Evolutionary conservation across 1,140 invertebrate genomes (phyloP).

Genomic region (Archivesica marissinica): DNA sequence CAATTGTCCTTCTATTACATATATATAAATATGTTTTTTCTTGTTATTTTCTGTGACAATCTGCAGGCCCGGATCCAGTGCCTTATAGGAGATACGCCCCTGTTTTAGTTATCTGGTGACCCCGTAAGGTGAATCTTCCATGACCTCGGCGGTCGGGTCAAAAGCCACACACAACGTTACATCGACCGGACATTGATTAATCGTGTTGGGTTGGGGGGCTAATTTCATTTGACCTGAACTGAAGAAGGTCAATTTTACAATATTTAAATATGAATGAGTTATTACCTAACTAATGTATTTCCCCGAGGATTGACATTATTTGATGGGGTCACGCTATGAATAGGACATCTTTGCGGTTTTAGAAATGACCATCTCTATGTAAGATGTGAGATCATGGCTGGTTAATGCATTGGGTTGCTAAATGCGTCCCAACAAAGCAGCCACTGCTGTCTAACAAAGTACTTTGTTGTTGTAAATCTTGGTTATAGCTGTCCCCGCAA

Average conservation of each 20-base stretch:
- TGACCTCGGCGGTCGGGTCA: neutral
- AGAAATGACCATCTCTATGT: neutral
- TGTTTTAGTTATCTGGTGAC: too few species aligned
- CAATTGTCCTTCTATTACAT: too few species aligned
- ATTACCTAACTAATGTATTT: neutral
- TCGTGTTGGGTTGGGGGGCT: neutral
- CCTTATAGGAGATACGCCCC: too few species aligned
- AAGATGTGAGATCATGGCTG: neutral
- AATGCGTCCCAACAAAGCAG: neutral
- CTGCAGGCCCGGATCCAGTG: too few species aligned
- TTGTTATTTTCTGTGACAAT: too few species aligned
- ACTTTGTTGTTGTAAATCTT: too few species aligned
- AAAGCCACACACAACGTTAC: neutral
- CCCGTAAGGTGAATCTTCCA: neutral
- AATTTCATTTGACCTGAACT: neutral
- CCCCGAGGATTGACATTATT: neutral
- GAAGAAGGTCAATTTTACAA: slow-evolving; percentile 37
- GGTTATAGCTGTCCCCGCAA: too few species aligned
- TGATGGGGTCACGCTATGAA: neutral
- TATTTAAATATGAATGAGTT: neutral
- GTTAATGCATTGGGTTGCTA: neutral
- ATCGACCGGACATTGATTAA: slow-evolving; percentile 4
- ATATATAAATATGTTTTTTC: too few species aligned
- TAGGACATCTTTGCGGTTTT: neutral
- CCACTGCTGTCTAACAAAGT: neutral